Base-by-base conservation (phyloP, 1,140 invertebrate genomes). In the Oreohelix idahoensis region DNA sequence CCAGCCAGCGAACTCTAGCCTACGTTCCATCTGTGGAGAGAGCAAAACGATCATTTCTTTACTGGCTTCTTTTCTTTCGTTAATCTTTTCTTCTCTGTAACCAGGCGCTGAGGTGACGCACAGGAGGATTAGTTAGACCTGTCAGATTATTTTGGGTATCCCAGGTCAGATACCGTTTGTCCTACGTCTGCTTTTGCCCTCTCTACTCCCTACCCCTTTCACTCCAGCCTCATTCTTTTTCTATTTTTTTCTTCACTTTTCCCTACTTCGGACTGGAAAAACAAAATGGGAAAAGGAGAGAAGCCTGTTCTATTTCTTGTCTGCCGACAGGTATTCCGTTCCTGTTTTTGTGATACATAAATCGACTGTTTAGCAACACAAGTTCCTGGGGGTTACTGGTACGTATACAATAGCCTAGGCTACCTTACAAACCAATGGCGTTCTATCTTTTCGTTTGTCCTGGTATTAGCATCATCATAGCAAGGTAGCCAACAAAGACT, bases 131-230 rank as follows among this genome's bases (percentile, higher is more conserved):
- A 66, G n/a, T 66, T 66, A 32, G 29, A 66, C n/a, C 63, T 66
- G 63, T 2, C 63, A 32, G 63, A 13, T 73, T 73, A 73, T 73
- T 73, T 73, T 73, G 35, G 71, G 71, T 73, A 73, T n/a, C 11
- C 36, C 39, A 42, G 71, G 71, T 73, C 71, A 42, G 71, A 73
- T 73, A 73, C 71, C 38, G 71, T 53, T 36, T 77, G 75, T 1
- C 75, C 75, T 53, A 29, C 49, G 36, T 53, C 49, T 58, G 15
- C 42, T 23, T 51, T 4, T 49, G 26, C 32, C 73, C 73, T 36
- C 49, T 20, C 15, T 20, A 23, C 53, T 23, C 5, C 53, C 10
- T 58, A 20, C 35, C 13, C 51, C 10, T 32, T n/a, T 73, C 39
- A 45, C 39, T 51, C 81, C 29, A 32, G 4, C 10, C 49, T 38